Percentiles rank a stretch among this genome's conserved stretches.
Evolutionary conservation across 2,113 vertebrate species (phyloP).

Genomic region (Erpornis zantholeuca): DNA sequence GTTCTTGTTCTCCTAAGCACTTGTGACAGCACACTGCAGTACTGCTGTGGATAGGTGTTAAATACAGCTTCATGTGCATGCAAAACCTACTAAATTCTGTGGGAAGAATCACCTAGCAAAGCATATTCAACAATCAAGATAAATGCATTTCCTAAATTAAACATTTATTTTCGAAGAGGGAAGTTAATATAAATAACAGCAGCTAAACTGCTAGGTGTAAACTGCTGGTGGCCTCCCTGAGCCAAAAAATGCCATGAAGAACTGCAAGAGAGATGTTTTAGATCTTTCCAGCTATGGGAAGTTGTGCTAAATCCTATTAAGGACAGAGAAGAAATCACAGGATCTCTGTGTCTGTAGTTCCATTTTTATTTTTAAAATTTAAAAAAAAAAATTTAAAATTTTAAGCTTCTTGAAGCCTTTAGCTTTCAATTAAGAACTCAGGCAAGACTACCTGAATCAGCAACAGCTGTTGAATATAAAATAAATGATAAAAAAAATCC

Average conservation of each 20-base stretch:
- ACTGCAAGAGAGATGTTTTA: neutral
- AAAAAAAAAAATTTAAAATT: too few species aligned
- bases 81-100: neutral
- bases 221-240: neutral
- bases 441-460: neutral
- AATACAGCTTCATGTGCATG: neutral
- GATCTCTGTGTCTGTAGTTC: neutral
- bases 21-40: neutral
- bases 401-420: neutral
- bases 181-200: neutral
- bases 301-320: neutral
- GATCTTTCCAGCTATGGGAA: neutral
- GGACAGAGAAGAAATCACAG: neutral
- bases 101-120: neutral
- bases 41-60: neutral
- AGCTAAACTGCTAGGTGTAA: neutral
- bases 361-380: neutral
- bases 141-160: neutral
- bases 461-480: neutral
- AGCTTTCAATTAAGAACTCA: neutral
- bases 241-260: neutral
- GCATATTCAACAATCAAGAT: neutral
- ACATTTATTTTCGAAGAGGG: neutral
- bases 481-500: neutral
- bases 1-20: neutral